These are phyloP conservation scores for Lagopus muta DNA, from an alignment of 2,113 vertebrate genomes.

Conservation along the genomic window DNA sequence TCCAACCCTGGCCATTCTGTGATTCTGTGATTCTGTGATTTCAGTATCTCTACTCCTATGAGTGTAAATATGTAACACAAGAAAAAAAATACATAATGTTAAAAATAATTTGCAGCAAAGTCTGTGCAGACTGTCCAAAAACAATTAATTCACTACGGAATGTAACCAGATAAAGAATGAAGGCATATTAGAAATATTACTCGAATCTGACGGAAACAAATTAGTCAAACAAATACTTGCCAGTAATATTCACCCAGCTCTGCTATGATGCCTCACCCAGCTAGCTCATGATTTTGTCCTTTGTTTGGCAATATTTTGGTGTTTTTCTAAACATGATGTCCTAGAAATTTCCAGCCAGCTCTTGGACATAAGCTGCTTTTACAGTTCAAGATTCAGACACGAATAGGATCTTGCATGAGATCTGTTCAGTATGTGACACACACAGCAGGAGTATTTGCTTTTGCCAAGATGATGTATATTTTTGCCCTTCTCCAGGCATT, in stretches of 20 bases:
- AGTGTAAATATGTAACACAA: background rate
- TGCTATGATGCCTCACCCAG: background rate
- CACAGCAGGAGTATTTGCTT: background rate
- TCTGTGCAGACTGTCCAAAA: background rate
- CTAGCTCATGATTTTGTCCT: background rate
- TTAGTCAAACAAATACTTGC: slow-evolving; percentile 19
- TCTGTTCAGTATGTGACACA: background rate
- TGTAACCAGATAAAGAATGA: slow-evolving; percentile 9
- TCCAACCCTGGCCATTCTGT: no score
- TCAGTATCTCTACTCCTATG: background rate
- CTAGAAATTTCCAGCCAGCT: background rate
- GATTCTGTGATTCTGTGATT: background rate
- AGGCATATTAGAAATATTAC: background rate
- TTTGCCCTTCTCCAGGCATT: background rate
- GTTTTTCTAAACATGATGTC: background rate
- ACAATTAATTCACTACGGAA: background rate
- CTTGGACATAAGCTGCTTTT: background rate
- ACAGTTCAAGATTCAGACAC: background rate
- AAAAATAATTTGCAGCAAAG: background rate
- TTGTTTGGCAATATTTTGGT: background rate
- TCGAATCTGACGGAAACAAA: slow-evolving; percentile 41
- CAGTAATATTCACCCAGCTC: slow-evolving; percentile 10
- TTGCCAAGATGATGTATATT: background rate
- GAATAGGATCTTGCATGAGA: background rate
- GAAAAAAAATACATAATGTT: background rate